Conservation (phyloP, 2,113 vertebrate species). For the Desmodus rotundus region DNA sequence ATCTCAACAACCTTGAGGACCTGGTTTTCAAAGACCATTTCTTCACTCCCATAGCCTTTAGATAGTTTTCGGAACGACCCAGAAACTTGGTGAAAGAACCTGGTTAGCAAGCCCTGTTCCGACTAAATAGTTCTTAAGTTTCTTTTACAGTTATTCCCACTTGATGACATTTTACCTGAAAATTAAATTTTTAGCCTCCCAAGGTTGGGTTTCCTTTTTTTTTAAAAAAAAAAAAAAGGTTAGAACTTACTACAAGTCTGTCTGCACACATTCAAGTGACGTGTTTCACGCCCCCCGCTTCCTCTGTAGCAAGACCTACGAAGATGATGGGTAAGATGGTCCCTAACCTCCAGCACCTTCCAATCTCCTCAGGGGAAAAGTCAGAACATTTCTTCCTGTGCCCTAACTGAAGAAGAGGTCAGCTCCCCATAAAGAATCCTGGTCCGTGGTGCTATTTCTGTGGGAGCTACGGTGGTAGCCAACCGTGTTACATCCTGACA, state of each 20-base stretch:
- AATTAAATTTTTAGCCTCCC: not conserved
- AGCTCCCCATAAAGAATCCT: not conserved
- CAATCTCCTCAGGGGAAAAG: not conserved
- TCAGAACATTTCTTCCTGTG: not conserved
- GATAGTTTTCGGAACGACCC: not conserved
- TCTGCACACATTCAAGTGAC: not conserved
- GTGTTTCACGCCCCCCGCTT: not conserved
- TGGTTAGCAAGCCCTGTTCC: not conserved
- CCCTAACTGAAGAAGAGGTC: not conserved
- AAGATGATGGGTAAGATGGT: not conserved
- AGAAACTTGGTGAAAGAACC: not conserved
- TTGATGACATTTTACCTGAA: not conserved
- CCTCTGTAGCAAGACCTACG: not conserved
- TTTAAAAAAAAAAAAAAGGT: not conserved
- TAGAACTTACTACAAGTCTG: not conserved
- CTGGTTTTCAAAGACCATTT: not conserved
- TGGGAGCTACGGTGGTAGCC: not conserved
- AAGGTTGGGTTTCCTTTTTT: not conserved
- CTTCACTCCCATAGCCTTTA: not conserved
- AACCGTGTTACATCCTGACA: too few relatives aligned
- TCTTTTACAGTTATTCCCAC: not conserved
- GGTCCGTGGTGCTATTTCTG: not conserved
- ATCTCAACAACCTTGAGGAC: not conserved
- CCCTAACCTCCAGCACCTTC: not conserved
- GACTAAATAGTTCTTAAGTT: not conserved